phyloP scores from a whole-genome alignment of 1,140 invertebrate species.

The Lanistes nyassanus region DNA sequence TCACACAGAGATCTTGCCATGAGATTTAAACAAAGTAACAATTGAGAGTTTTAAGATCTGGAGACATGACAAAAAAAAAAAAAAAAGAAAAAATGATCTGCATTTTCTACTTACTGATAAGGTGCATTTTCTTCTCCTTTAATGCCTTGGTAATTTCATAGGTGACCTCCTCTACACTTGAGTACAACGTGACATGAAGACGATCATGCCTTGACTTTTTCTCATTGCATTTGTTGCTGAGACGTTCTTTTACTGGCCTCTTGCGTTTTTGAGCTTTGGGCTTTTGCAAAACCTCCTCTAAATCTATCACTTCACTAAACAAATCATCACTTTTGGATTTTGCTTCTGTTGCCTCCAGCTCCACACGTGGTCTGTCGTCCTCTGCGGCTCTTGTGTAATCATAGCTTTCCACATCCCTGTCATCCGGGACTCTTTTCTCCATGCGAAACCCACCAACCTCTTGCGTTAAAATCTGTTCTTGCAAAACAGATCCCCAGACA shows the following conservation, averaged over 20 bases:
- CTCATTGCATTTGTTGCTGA: constrained; percentile 35
- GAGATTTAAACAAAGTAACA: too few relatives aligned
- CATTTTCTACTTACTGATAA: constrained; percentile 46
- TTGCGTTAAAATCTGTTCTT: constrained; percentile 48
- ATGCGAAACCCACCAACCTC: constrained; percentile 43
- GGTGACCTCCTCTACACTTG: constrained; percentile 32
- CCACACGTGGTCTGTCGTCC: constrained; percentile 36
- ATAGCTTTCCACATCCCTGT: constrained; percentile 50
- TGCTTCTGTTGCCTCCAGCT: constrained; percentile 18
- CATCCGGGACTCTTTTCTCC: constrained; percentile 25
- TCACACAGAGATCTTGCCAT: too few relatives aligned
- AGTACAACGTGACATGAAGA: constrained; percentile 35
- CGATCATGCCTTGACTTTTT: constrained; percentile 27
- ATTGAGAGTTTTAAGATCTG: too few relatives aligned
- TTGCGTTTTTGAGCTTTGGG: constrained; percentile 21
- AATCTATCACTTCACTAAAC: constrained; percentile 40
- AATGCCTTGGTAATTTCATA: constrained; percentile 42
- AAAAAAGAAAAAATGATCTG: too few relatives aligned
- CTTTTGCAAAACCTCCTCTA: constrained; percentile 24
- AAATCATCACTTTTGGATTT: constrained; percentile 26
- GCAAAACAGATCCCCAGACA: constrained; percentile 51
- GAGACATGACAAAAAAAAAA: too few relatives aligned
- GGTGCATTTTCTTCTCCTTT: constrained; percentile 49
- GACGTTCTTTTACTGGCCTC: constrained; percentile 27
- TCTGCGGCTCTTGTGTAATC: constrained; percentile 45